Evolutionary conservation across 2,888 invertebrate species (phyloP).

Genomic region (Dinocampus coccinellae): DNA sequence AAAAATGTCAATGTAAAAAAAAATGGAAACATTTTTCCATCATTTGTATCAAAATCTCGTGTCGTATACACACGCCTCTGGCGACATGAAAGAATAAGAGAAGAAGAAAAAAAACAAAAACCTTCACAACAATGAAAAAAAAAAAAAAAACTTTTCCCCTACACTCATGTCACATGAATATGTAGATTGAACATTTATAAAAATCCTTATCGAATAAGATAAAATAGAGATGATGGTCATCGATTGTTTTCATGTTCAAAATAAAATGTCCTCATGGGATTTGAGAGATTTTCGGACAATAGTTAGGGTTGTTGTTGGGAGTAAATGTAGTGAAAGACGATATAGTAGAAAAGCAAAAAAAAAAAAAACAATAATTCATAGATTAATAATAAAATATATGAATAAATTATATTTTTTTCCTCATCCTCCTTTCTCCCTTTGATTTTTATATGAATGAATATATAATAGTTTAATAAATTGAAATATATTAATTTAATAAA

Average conservation of each 20-base stretch:
- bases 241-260: conserved; percentile 3
- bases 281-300: conserved; percentile 7
- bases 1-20: background rate
- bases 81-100: conserved; percentile 1
- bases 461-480: background rate
- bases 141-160: background rate
- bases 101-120: background rate
- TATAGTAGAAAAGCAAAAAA: too few species aligned
- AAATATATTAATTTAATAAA: background rate
- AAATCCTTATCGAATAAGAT: conserved; percentile 17
- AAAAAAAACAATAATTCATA: too few species aligned
- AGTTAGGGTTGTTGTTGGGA: too few species aligned
- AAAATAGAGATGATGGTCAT: conserved; percentile 1
- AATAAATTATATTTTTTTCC: too few species aligned
- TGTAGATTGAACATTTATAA: conserved; percentile 18
- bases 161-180: conserved; percentile 12
- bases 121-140: background rate
- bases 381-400: too few species aligned
- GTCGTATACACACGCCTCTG: background rate
- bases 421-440: background rate
- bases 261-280: conserved; percentile 5
- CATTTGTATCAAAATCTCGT: background rate
- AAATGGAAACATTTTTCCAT: conserved; percentile 7
- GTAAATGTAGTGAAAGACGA: too few species aligned
- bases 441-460: background rate